These are phyloP conservation scores for Lytechinus pictus DNA, from an alignment of 35 echinoderm and acorn worm genomes.

Conservation along the genomic window DNA sequence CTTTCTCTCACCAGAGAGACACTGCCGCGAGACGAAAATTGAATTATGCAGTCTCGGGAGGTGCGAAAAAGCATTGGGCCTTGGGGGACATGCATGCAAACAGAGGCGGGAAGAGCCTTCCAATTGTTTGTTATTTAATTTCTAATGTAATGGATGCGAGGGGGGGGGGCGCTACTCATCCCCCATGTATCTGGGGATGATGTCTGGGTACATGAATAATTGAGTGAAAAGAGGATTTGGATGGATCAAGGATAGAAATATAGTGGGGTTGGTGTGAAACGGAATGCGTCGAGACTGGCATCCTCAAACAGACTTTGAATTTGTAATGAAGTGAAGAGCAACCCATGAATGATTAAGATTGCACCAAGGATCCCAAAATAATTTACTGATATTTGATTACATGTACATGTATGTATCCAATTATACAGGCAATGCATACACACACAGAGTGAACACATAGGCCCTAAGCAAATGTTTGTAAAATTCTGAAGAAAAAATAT, in stretches of 20 bases:
- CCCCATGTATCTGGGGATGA: not conserved
- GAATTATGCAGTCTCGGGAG: not conserved
- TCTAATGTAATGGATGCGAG: not conserved
- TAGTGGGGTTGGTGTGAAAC: not conserved
- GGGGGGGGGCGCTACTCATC: not conserved
- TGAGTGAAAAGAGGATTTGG: not conserved
- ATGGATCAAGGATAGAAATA: not conserved
- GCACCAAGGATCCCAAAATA: too few species aligned
- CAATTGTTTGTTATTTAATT: not conserved
- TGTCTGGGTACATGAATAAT: not conserved
- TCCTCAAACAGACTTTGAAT: not conserved
- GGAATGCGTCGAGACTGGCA: not conserved
- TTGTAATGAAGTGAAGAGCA: not conserved
- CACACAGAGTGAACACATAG: too few species aligned
- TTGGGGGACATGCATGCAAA: not conserved
- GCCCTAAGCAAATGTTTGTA: too few species aligned
- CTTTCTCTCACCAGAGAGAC: not conserved
- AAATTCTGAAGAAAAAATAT: too few species aligned
- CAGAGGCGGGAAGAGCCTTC: not conserved
- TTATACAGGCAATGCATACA: not conserved
- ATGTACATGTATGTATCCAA: not conserved
- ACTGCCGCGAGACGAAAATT: not conserved
- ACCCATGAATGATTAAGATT: too few species aligned
- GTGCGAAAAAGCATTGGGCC: not conserved
- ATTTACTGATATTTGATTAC: too few species aligned